Evolutionary conservation across 1,140 invertebrate species (phyloP).

Genomic region (Cotesia typhae): DNA sequence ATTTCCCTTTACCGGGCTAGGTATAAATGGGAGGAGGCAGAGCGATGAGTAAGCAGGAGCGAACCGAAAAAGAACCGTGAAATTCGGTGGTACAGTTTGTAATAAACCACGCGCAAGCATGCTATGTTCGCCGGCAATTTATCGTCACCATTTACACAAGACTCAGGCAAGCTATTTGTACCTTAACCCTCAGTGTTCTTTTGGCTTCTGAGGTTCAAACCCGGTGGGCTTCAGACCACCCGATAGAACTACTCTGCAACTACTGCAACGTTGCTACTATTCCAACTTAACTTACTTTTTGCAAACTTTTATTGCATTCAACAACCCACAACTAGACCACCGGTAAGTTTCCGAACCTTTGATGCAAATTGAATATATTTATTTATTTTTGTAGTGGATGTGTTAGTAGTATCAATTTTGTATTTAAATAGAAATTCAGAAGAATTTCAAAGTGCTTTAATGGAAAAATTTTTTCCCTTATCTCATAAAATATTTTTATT

Average conservation of each 20-base stretch:
- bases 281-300: no score
- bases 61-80: background rate
- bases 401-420: no score
- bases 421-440: no score
- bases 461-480: no score
- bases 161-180: conserved; percentile 4
- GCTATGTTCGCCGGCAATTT: conserved; percentile 32
- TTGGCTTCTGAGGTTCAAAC: conserved; percentile 3
- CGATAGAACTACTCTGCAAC: background rate
- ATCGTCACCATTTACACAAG: conserved; percentile 30
- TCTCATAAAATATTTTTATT: no score
- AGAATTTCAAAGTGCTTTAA: no score
- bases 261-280: no score
- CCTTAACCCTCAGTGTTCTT: conserved; percentile 5
- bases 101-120: conserved; percentile 17
- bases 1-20: background rate
- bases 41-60: background rate
- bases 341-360: no score
- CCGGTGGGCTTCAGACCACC: background rate
- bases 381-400: no score
- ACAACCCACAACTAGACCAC: no score
- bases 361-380: no score
- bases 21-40: background rate
- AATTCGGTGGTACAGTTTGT: conserved; percentile 7
- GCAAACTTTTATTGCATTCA: no score